Evolutionary conservation across 2,888 invertebrate species (phyloP), one percentile per base, ranked within the genome.

Genomic region (Erpobdella octoculata): DNA sequence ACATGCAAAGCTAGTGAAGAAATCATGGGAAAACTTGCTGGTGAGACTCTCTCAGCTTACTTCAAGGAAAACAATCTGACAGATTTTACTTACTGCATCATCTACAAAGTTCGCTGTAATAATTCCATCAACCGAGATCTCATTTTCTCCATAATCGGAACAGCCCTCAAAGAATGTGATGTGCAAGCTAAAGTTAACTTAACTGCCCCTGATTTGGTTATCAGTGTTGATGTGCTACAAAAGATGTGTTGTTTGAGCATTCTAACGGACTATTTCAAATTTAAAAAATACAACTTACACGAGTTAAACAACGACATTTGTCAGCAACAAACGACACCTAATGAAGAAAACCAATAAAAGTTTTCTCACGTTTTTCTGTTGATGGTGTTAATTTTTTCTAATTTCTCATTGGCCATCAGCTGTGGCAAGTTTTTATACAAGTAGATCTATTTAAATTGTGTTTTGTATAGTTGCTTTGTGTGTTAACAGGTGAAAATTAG

Each of bases 151-250:
- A 86, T 87, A 74, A 81, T 93, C 35, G 92, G 91, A 0, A 88
- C 88, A 21, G 83, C 90, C 76, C 88, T 93, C 62, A 84, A 86
- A 2, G 83, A 87, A 59, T 28, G 74, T 15, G 72, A 73, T 46
- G 69, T 72, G 2, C 28, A 28, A 2, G 58, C 61, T 18, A 88
- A 88, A 78, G 74, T 77, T 37, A 88, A 92, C 84, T 85, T 93
- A 75, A 89, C 89, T 79, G 78, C 82, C 62, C 89, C 93, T 12
- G 87, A 90, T 73, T 83, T 90, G 46, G 89, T 91, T 5, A 87
- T 95, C 67, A 85, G 92, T 75, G 88, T 93, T 37, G 93, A 95
- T 86, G 86, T 93, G 59, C 87, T 94, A 65, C 89, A 89, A 79
- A 88, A 88, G 33, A 86, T 89, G 78, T 92, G 91, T 78, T 88